Conservation (phyloP, 37 sponge, comb jelly and placozoan species). For the Cliona cf. orientalis region DNA sequence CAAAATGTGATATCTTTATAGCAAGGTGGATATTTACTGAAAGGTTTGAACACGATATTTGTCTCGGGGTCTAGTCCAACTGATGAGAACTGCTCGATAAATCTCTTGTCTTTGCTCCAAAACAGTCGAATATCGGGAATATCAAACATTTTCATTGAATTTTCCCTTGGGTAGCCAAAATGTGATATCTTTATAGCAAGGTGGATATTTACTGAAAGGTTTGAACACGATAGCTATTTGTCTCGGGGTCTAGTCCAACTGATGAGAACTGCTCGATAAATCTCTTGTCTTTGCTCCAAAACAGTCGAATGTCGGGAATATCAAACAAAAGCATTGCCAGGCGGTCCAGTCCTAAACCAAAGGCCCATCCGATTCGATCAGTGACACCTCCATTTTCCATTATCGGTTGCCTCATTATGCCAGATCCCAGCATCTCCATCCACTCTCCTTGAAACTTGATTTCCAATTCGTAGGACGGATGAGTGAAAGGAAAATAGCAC, state of each 20-base stretch:
- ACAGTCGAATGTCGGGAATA: constrained; percentile 92
- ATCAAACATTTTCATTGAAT: no score
- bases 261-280: constrained; percentile 83
- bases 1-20: no score
- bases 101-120: no score
- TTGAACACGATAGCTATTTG: no score
- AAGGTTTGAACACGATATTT: no score
- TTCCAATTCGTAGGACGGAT: constrained; percentile 96
- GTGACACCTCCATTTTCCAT: constrained; percentile 55
- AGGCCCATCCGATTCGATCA: constrained; percentile 91
- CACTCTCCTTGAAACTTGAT: constrained; percentile 86
- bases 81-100: no score
- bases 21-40: no score
- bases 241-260: constrained; percentile 37
- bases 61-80: no score
- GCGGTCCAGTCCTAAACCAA: constrained; percentile 95
- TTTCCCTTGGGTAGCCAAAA: no score
- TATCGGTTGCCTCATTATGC: constrained; percentile 85
- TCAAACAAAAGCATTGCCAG: constrained; percentile 91
- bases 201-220: no score
- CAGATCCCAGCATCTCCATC: constrained; percentile 95
- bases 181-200: no score
- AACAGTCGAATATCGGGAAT: no score
- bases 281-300: constrained; percentile 87
- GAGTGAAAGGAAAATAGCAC: constrained; percentile 92